Evolutionary conservation across 2,888 invertebrate species (phyloP), one percentile per base, ranked within the genome.

Genomic region (Drosophila demipolita): DNA sequence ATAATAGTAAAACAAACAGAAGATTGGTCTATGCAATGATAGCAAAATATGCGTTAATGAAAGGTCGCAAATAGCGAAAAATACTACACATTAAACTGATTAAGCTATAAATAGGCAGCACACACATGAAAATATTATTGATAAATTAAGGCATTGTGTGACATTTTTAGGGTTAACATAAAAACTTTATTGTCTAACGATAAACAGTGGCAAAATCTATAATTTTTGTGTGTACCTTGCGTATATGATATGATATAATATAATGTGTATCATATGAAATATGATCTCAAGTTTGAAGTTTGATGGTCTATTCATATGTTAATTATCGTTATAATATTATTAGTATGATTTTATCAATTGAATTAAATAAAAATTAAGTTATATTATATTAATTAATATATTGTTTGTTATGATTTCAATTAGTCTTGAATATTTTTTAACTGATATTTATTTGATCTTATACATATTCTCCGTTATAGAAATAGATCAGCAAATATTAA

Each of bases 61-160:
- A 62, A 53, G 58, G 69, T 66, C 81, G 78, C 86, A 73, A 88
- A 83, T 59, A 54, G 55, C 49, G 74, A 71, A 72, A 68, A 3
- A 71, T 78, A 55, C 50, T 66, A 35, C 55, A 55, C 78, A 75
- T 78, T 79, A 70, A 71, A 72, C 81, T 75, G 81, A 83, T 88
- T 88, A 78, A 78, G 75, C 75, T 55, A 83, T 88, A 86, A 86
- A 88, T 83, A 38, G 49, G 23, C 57, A 40, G 29, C n/a, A 15
- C 20, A 20, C 32, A 42, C 29, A 42, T 32, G 63, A 72, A 61
- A 54, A 66, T 73, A 83, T 74, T 67, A 76, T 64, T 59, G 67
- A 62, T 78, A 80, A 78, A 79, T 66, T 79, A 73, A 68, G 72
- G 55, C 55, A 74, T 71, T 71, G 79, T 70, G 77, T 76, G 88